Conservation (phyloP, 2,888 invertebrate species). For the Ptilodon capucinus region DNA sequence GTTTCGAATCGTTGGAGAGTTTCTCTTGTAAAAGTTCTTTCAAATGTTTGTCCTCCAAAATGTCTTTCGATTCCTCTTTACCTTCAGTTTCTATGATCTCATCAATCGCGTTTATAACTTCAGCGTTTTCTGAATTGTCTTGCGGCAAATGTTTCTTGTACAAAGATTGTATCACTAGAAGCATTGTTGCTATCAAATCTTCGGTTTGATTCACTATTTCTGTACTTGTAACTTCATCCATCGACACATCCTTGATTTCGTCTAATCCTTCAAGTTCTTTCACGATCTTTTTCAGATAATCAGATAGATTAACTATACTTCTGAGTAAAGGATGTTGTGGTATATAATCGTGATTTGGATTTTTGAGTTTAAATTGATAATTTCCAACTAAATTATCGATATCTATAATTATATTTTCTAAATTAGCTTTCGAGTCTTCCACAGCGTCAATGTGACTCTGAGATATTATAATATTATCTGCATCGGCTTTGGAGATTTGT, state of each 20-base stretch:
- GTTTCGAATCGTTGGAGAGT: constrained; percentile 82
- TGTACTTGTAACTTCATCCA: constrained; percentile 41
- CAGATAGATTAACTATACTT: constrained; percentile 50
- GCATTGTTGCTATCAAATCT: constrained; percentile 64
- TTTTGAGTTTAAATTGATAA: constrained; percentile 56
- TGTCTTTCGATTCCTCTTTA: constrained; percentile 73
- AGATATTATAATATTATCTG: constrained; percentile 44
- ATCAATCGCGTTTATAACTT: constrained; percentile 62
- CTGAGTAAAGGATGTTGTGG: constrained; percentile 61
- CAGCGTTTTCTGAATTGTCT: constrained; percentile 45
- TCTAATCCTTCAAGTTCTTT: constrained; percentile 47
- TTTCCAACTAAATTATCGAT: constrained; percentile 50
- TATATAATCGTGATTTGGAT: constrained; percentile 30
- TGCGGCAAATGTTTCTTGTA: constrained; percentile 69
- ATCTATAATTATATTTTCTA: constrained; percentile 50
- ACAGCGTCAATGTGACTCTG: constrained; percentile 63
- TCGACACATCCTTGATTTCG: constrained; percentile 37
- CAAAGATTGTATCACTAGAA: constrained; percentile 58
- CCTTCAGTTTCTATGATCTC: constrained; percentile 61
- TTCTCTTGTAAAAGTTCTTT: constrained; percentile 85
- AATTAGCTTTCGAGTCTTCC: constrained; percentile 50
- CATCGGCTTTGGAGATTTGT: constrained; percentile 43
- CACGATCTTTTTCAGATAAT: constrained; percentile 49
- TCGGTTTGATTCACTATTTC: constrained; percentile 54
- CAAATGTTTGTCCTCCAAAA: constrained; percentile 85